Evolutionary conservation across 2,797 vertebrate genomes (phyloP).

Genomic region (Poeciliopsis paucimaculata): DNA sequence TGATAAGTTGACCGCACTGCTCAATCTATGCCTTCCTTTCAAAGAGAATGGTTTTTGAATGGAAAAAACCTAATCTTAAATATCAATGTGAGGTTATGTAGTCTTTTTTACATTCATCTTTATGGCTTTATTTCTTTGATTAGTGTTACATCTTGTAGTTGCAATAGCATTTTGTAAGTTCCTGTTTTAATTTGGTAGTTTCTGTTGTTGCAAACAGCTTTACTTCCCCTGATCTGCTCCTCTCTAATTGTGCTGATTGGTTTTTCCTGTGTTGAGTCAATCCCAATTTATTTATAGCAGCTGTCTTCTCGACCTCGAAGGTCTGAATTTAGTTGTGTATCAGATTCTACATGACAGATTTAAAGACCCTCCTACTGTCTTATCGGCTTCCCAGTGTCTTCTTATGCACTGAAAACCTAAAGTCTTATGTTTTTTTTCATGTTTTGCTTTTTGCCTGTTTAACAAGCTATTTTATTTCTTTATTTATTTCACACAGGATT

Average conservation of each 20-base stretch:
- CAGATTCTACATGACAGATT: not conserved
- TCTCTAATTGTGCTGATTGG: not conserved
- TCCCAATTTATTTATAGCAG: too few relatives aligned
- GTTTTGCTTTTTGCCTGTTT: not conserved
- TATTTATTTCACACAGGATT: too few relatives aligned
- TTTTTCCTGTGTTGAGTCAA: not conserved
- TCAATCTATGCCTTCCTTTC: not conserved
- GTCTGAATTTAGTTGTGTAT: not conserved
- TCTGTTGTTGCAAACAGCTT: not conserved
- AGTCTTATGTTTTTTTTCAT: not conserved
- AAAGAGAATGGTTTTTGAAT: not conserved
- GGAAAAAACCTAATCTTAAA: not conserved
- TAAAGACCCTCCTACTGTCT: not conserved
- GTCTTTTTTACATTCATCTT: not conserved
- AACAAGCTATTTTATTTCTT: not conserved
- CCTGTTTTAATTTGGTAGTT: not conserved
- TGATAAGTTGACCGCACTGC: not conserved
- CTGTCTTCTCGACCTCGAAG: not conserved
- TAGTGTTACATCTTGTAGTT: not conserved
- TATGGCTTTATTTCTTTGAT: not conserved
- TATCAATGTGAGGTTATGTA: not conserved
- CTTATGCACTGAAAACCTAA: not conserved
- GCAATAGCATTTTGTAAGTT: not conserved
- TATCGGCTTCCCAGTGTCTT: not conserved
- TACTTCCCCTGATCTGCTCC: not conserved